Base-by-base conservation (phyloP, 2,797 vertebrate species). In the Calcarius lapponicus region DNA sequence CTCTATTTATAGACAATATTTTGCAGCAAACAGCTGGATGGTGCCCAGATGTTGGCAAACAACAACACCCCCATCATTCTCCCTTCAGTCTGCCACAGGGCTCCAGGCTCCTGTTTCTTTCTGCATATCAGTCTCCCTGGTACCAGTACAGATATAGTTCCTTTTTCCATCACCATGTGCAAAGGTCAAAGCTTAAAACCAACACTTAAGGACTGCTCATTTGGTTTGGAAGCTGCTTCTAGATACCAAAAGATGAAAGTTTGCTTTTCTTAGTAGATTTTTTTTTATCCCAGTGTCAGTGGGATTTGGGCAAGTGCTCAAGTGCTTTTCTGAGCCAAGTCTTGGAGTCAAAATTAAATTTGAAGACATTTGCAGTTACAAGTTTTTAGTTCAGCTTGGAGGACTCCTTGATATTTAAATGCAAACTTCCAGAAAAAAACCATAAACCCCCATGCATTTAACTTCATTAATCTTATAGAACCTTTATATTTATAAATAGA, bases 321-420 rank as follows among this genome's bases (percentile, higher is more conserved):
- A 84, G 17, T n/a, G 48, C 6, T 84, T 84, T 95, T 73, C 67
- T 89, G 73, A 95, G 69, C 64, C 67, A 80, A 80, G 45, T 4
- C 29, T 82, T 93, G 64, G 17, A 51, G 71, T 53, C 38, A 15
- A 67, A 76, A 86, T 51, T 74, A 71, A 72, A 65, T 82, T 45
- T 57, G 29, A 92, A 93, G 80, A 45, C 2, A 42, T 88, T 75
- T 73, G 25, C 79, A 28, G 40, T 19, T 29, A 15, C 7, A 82
- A 70, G 38, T 48, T 94, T 7, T 54, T 90, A 48, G 58, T 86
- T 86, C 69, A 90, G 4, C 34, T 70, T 70, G 36, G 53, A 86
- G 86, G 78, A 53, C 20, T 66, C 11, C 21, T 69, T 79, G 51
- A 80, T 75, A 73, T 26, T 50, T 73, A 62, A 84, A 81, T 24